Percentiles rank a stretch among this genome's conserved stretches.
Evolutionary conservation across 2,888 invertebrate genomes (phyloP).

Genomic region (Cosmia pyralina): DNA sequence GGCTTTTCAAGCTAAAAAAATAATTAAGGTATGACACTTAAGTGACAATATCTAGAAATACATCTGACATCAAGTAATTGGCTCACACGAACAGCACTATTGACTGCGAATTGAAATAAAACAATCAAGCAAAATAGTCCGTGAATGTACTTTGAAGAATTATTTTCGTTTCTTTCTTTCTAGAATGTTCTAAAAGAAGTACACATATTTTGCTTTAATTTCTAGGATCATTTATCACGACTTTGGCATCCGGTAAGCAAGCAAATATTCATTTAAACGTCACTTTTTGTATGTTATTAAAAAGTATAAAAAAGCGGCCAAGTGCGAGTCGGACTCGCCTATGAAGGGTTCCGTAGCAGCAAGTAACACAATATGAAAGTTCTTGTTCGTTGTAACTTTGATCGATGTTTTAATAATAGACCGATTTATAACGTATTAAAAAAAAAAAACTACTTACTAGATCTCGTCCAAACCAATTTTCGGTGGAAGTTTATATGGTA

Average conservation of each 20-base stretch:
- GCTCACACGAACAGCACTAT: conserved; percentile 42
- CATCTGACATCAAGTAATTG: conserved; percentile 62
- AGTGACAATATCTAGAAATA: conserved; percentile 56
- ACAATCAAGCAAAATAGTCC: conserved; percentile 61
- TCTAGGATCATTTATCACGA: conserved; percentile 23
- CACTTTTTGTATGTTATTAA: conserved; percentile 1
- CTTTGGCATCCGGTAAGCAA: conserved; percentile 19
- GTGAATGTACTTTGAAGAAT: conserved; percentile 41
- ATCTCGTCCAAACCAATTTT: too few species aligned
- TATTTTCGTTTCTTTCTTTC: conserved; percentile 33
- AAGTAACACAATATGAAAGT: too few species aligned
- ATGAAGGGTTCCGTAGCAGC: too few species aligned
- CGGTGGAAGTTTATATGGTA: too few species aligned
- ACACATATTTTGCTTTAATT: conserved; percentile 15
- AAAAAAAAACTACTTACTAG: too few species aligned
- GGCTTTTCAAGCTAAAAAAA: conserved; percentile 32
- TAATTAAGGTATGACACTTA: conserved; percentile 51
- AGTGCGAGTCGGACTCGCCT: too few species aligned
- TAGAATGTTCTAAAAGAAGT: conserved; percentile 30
- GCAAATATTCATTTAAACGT: conserved; percentile 25
- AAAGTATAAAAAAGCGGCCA: too few species aligned
- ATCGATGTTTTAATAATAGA: too few species aligned
- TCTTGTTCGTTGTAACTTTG: too few species aligned
- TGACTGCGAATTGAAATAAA: conserved; percentile 61
- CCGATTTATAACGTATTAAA: too few species aligned